Evolutionary conservation across 2,888 invertebrate genomes (phyloP).

Genomic region (Sphaerophoria taeniata): DNA sequence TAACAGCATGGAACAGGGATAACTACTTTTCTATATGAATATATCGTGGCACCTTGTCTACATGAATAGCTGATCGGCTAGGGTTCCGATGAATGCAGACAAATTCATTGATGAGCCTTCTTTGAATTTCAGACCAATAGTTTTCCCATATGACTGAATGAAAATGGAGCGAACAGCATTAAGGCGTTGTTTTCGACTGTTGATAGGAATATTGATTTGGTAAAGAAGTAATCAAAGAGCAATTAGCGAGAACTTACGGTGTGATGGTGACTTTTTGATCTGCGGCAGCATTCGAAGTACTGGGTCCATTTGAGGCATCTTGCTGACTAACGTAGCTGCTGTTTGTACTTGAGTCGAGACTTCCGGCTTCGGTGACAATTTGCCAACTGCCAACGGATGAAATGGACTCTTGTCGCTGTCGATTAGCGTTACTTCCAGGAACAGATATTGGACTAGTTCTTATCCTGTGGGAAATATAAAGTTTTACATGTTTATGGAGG

Average conservation of each 20-base stretch:
- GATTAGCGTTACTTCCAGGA: conserved; percentile 83
- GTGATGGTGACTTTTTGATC: conserved; percentile 48
- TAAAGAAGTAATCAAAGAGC: background rate
- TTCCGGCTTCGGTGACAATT: conserved; percentile 87
- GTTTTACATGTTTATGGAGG: background rate
- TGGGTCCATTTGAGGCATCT: conserved; percentile 51
- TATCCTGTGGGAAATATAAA: conserved; percentile 74
- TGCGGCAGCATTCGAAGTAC: conserved; percentile 42
- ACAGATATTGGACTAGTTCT: conserved; percentile 87
- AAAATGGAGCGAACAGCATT: conserved; percentile 80
- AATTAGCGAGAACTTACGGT: conserved; percentile 27
- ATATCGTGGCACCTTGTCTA: conserved; percentile 62
- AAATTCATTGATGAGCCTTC: conserved; percentile 80
- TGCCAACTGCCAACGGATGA: conserved; percentile 88
- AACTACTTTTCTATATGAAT: conserved; percentile 14
- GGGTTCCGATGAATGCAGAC: conserved; percentile 79
- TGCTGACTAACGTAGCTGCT: conserved; percentile 78
- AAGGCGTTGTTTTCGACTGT: conserved; percentile 80
- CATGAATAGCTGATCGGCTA: conserved; percentile 66
- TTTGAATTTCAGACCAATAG: conserved; percentile 81
- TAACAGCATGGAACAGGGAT: conserved; percentile 60
- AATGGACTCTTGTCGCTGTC: conserved; percentile 85
- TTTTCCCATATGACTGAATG: conserved; percentile 80
- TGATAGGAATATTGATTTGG: conserved; percentile 14
- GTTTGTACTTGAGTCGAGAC: conserved; percentile 82